These are phyloP conservation scores for Piaya cayana DNA, from an alignment of 2,113 vertebrate species.

Conservation along the genomic window DNA sequence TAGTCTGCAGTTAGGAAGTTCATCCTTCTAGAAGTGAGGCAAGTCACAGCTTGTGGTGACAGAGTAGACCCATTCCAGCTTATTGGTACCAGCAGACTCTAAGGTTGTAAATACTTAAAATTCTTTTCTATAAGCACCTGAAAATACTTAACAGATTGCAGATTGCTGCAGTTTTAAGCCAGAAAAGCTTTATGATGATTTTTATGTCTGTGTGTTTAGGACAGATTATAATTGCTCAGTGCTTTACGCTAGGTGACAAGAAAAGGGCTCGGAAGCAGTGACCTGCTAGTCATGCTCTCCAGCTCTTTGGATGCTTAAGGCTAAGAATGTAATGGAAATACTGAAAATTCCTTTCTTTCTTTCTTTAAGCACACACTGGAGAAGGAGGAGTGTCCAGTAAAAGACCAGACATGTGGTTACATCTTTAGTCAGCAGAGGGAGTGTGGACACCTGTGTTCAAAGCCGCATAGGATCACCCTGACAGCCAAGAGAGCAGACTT, in stretches of 20 bases:
- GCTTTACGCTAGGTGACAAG: background rate
- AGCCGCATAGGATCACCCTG: background rate
- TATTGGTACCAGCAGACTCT: background rate
- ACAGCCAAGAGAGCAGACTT: background rate
- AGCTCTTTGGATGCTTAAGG: background rate
- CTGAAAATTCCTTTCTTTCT: background rate
- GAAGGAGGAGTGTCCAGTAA: rapidly evolving
- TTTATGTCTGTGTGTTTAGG: background rate
- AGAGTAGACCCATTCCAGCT: background rate
- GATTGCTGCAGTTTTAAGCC: background rate
- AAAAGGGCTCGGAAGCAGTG: background rate
- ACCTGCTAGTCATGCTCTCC: background rate
- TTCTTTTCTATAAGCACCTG: background rate
- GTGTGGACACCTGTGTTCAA: background rate
- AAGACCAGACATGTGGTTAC: background rate
- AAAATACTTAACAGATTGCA: background rate
- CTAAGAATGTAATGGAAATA: background rate
- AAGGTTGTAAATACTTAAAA: background rate
- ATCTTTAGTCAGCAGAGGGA: conserved; percentile 55
- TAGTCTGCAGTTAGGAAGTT: background rate
- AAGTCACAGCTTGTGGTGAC: rapidly evolving
- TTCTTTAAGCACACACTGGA: background rate
- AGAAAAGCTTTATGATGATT: background rate
- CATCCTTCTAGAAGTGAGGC: background rate
- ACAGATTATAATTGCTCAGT: background rate